These are phyloP conservation scores for Nothura maculosa DNA, from an alignment of 2,797 vertebrate genomes.

Conservation along the genomic window DNA sequence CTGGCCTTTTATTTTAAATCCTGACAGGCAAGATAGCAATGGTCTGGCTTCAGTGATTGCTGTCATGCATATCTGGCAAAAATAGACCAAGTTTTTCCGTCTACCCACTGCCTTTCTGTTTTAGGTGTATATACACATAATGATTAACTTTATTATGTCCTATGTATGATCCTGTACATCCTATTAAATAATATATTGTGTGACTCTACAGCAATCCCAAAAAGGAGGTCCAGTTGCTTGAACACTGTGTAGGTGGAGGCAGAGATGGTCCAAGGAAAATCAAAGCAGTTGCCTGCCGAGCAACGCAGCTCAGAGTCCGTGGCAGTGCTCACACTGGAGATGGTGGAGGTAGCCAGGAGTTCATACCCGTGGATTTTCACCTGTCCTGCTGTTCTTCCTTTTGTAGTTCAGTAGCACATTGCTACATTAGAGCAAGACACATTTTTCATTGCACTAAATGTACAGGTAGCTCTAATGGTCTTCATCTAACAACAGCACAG, in stretches of 20 bases:
- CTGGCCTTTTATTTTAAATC: rapidly evolving
- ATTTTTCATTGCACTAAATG: background rate
- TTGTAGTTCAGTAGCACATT: background rate
- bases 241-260: background rate
- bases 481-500: background rate
- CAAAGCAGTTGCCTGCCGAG: background rate
- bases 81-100: background rate
- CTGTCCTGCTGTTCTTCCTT: background rate
- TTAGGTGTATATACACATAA: background rate
- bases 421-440: background rate
- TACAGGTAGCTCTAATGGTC: background rate
- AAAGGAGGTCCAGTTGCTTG: background rate
- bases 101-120: background rate
- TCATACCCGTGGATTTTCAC: background rate
- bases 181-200: no score
- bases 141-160: background rate
- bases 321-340: background rate
- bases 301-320: background rate
- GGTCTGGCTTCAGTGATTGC: background rate
- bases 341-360: background rate
- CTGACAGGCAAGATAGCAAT: background rate
- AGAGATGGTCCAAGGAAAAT: background rate
- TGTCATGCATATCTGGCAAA: background rate
- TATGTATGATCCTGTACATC: no score
- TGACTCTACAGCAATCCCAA: no score